phyloP scores from a whole-genome alignment of 2,113 vertebrate genomes.

The Anhinga anhinga region DNA sequence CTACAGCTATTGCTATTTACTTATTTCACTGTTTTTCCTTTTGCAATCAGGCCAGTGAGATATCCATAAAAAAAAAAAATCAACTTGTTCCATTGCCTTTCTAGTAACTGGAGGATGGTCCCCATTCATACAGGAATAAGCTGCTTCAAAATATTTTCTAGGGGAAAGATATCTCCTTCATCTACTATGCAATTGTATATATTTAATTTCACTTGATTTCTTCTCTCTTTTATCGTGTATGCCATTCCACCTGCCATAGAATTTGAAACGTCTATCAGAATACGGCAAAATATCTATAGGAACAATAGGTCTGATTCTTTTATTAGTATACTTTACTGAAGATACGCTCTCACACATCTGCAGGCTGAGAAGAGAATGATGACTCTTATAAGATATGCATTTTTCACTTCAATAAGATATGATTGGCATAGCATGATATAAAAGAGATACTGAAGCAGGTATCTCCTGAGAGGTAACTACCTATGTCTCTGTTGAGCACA shows the following conservation, averaged over 20 bases:
- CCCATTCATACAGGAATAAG: neutral
- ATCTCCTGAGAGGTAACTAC: neutral
- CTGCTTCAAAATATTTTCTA: neutral
- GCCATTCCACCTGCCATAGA: neutral
- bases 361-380: neutral
- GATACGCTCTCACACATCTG: neutral
- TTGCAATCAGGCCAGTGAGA: neutral
- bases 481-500: neutral
- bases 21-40: neutral
- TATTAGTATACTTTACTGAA: neutral
- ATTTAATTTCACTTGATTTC: neutral
- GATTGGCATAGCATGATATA: neutral
- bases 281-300: neutral
- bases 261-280: neutral
- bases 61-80: neutral
- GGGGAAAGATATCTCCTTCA: neutral
- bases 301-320: neutral
- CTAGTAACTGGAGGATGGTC: neutral
- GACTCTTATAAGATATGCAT: neutral
- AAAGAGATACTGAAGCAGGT: neutral
- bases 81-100: neutral
- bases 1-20: neutral
- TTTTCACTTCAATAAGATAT: constrained; percentile 8
- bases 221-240: neutral
- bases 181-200: neutral